Conservation (phyloP, 2,797 vertebrate species). For the Epinephelus malabaricus region DNA sequence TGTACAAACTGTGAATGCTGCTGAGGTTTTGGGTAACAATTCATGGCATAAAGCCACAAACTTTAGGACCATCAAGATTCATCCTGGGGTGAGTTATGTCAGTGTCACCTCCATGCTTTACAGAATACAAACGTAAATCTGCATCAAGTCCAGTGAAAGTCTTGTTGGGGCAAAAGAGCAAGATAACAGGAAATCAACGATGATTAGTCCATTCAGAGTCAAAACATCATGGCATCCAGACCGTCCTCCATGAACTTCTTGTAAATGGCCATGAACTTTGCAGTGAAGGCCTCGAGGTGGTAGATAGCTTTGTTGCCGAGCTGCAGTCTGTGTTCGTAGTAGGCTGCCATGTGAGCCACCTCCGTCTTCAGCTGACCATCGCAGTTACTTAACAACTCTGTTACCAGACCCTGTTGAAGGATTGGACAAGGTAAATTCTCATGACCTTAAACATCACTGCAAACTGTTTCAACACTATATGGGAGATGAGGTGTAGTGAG, state of each 20-base stretch:
- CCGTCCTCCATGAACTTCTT: conserved; percentile 99
- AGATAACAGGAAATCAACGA: background rate
- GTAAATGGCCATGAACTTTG: conserved; percentile 98
- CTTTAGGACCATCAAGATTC: background rate
- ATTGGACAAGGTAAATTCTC: rapidly evolving
- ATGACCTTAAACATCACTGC: background rate
- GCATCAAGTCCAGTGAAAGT: conserved; percentile 2
- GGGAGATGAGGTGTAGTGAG: background rate
- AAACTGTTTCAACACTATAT: background rate
- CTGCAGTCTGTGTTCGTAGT: conserved; percentile 96
- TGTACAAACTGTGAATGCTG: background rate
- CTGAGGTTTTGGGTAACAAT: background rate
- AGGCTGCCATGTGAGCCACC: conserved; percentile 95
- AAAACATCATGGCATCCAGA: conserved; percentile 96
- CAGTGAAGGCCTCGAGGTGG: conserved; percentile 97
- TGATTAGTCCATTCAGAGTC: conserved; percentile 59
- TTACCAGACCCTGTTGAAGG: conserved; percentile 89
- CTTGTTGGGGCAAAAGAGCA: background rate
- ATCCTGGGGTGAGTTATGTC: background rate
- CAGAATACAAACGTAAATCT: background rate
- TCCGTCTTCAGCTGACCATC: conserved; percentile 97
- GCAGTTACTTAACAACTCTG: conserved; percentile 94
- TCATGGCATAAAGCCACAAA: background rate
- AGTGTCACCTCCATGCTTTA: background rate
- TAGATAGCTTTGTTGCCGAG: conserved; percentile 97